A percentile compares a stretch with the other conserved stretches of the same genome.
phyloP scores from a whole-genome alignment of 2,113 vertebrate genomes.

The Pseudolaguvia tuberculata region DNA sequence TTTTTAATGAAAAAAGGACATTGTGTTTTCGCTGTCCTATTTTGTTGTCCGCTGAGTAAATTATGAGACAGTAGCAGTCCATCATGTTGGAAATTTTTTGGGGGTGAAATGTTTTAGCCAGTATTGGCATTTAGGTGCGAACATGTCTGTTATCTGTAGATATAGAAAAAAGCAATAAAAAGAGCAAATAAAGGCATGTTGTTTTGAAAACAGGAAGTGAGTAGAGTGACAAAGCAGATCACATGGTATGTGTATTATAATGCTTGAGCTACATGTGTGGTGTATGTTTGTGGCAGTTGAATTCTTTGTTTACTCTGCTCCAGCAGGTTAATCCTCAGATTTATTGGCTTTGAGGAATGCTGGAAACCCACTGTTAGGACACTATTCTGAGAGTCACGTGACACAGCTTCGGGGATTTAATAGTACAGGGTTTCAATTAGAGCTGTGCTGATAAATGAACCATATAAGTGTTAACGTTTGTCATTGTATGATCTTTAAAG shows the following conservation, averaged over 20 bases:
- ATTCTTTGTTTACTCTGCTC: constrained; percentile 27
- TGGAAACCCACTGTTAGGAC: constrained; percentile 20
- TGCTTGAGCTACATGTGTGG: background rate
- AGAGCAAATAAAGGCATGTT: background rate
- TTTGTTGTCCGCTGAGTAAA: background rate
- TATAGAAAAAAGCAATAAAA: background rate
- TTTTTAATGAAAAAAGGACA: background rate
- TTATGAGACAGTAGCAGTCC: too few species aligned
- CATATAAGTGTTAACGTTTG: too few species aligned
- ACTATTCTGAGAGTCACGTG: constrained; percentile 26
- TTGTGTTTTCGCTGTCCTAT: background rate
- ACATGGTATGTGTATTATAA: background rate
- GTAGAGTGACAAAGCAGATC: background rate
- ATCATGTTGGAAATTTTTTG: background rate
- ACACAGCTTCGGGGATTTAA: background rate
- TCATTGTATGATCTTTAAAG: too few species aligned
- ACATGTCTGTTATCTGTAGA: background rate
- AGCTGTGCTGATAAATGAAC: background rate
- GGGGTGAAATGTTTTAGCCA: background rate
- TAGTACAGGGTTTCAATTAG: constrained; percentile 17
- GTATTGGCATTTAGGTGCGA: background rate
- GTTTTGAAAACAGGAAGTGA: background rate
- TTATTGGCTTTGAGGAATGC: constrained; percentile 35
- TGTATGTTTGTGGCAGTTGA: constrained; percentile 20
- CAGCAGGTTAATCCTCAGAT: constrained; percentile 38